Conservation (phyloP, 2,888 invertebrate species). For the Eremobia ochroleuca region DNA sequence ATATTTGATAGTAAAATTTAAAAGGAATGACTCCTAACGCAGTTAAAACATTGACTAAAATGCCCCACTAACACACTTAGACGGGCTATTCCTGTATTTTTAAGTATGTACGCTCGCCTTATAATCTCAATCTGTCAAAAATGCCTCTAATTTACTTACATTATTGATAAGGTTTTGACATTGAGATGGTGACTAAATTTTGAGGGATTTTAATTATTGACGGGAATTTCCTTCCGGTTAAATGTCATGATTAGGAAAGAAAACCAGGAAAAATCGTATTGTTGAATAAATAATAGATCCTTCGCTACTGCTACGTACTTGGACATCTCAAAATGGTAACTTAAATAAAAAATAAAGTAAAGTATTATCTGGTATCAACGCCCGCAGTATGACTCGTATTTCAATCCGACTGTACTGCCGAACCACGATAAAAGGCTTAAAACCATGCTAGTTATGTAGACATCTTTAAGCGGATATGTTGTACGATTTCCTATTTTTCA, state of each 20-base stretch:
- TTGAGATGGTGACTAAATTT: neutral
- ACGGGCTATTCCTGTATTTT: neutral
- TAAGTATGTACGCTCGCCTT: neutral
- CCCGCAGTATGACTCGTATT: slow-evolving; percentile 74
- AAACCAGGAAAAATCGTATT: neutral
- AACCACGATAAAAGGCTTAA: slow-evolving; percentile 84
- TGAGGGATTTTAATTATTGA: neutral
- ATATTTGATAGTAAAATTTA: neutral
- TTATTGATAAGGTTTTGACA: neutral
- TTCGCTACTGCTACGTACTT: neutral
- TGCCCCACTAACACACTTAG: too few relatives aligned
- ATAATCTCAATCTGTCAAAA: neutral
- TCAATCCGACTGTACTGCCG: slow-evolving; percentile 75
- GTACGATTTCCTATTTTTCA: slow-evolving; percentile 29
- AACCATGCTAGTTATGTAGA: slow-evolving; percentile 71
- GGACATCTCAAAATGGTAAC: slow-evolving; percentile 2
- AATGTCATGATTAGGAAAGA: neutral
- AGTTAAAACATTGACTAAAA: neutral
- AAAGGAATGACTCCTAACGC: neutral
- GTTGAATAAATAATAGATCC: neutral
- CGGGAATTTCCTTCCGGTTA: neutral
- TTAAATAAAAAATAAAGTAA: slow-evolving; percentile 59
- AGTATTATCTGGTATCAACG: slow-evolving; percentile 64
- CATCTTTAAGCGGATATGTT: slow-evolving; percentile 68
- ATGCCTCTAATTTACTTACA: neutral